Evolutionary conservation across 2,888 invertebrate genomes (phyloP).

Genomic region (Tachina grossa): DNA sequence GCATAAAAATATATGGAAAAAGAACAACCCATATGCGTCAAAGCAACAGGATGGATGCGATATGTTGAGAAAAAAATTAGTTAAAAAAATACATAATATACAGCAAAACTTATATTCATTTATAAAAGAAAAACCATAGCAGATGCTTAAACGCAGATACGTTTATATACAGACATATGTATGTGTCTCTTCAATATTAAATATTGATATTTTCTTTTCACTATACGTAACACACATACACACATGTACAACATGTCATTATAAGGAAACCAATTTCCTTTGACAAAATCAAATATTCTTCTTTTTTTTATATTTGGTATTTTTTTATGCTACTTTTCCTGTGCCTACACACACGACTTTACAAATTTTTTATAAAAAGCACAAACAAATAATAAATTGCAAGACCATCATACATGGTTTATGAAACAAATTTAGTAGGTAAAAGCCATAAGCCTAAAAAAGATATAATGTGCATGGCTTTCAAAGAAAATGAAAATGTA

Average conservation of each 20-base stretch:
- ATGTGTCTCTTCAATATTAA: too few relatives aligned
- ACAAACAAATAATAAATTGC: not conserved
- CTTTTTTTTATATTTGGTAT: not conserved
- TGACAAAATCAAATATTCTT: not conserved
- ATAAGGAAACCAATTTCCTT: not conserved
- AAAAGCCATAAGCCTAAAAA: not conserved
- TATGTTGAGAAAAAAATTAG: conserved; percentile 14
- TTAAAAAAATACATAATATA: not conserved
- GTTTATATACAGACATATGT: not conserved
- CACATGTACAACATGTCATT: conserved; percentile 9
- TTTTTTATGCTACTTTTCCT: not conserved
- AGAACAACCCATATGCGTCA: not conserved
- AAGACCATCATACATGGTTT: too few relatives aligned
- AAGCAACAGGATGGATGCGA: not conserved
- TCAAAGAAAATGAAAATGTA: not conserved
- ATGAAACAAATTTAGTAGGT: not conserved
- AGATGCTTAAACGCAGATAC: not conserved
- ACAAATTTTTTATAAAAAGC: not conserved
- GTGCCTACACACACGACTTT: not conserved
- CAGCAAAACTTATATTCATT: not conserved
- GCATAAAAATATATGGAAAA: not conserved
- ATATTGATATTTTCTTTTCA: conserved; percentile 3
- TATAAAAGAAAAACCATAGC: not conserved
- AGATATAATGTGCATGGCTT: not conserved
- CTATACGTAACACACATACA: not conserved